Base-by-base conservation (phyloP, 2,888 invertebrate species). In the Oconnorella tubifera region DNA sequence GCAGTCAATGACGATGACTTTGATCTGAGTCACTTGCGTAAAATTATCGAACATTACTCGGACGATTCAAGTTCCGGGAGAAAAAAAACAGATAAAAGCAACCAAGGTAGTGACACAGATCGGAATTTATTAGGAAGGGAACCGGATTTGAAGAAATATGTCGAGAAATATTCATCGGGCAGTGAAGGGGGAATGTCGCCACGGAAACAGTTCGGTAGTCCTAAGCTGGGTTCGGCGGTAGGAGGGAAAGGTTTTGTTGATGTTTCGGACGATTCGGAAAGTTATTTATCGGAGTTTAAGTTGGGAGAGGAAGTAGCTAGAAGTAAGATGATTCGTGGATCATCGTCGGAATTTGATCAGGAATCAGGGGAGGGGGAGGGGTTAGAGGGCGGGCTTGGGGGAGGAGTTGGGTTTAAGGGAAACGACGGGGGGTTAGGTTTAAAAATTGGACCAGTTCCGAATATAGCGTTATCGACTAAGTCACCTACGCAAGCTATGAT, bases 41-140 rank as follows among this genome's bases (percentile, higher is more conserved):
- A 28, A 29, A 19, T 60, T 27, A 51, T 50, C 10, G 51, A 60
- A 28, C 48, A 51, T 10, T 50, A 50, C 29, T 60, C 60, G 2
- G 29, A 48, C n/a, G 59, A 58, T 1, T 58, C 59, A 1, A 40
- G 40, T 0, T n/a, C n/a, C n/a, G n/a, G n/a, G n/a, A n/a, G n/a
- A n/a, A n/a, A n/a, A n/a, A n/a, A n/a, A n/a, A n/a, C n/a, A n/a
- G n/a, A n/a, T n/a, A n/a, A n/a, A n/a, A 14, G 10, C 40, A 19
- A 19, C 40, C 40, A 40, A 19, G 53, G 25, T 19, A 27, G 25
- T 6, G 53, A 6, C 4, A 25, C 53, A 51, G 25, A 51, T 19
- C 10, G 23, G 14, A 6, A 4, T 51, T 27, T 19, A 27, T 23
- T 19, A 23, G 53, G 25, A 19, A 19, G 25, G 53, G 53, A 51